phyloP scores from a whole-genome alignment of 2,113 vertebrate genomes.

The Merops nubicus region DNA sequence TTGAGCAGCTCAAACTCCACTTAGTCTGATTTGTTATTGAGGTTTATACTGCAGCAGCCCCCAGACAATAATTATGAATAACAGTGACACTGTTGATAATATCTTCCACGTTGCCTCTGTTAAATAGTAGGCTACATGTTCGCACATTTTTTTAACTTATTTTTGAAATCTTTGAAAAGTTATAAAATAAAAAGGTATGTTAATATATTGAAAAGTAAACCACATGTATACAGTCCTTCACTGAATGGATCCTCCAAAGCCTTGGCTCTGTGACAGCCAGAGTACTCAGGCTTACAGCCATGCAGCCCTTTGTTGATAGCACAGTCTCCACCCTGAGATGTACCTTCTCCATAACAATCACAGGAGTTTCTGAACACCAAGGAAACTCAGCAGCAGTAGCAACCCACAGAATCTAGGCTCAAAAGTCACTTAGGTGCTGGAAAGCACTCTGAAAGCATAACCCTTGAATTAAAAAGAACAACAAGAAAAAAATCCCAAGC shows the following conservation, averaged over 20 bases:
- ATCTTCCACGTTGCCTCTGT: neutral
- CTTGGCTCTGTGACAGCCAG: neutral
- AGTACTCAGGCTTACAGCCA: neutral
- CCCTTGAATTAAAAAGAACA: accelerated
- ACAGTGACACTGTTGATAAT: neutral
- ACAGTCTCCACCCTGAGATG: neutral
- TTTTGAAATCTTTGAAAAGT: neutral
- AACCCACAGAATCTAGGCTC: neutral
- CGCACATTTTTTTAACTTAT: neutral
- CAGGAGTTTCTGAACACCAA: neutral
- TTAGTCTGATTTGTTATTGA: neutral
- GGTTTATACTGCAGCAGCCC: neutral
- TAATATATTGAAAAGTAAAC: neutral
- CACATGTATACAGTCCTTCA: accelerated
- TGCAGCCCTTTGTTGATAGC: neutral
- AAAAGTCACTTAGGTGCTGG: neutral
- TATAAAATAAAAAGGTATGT: neutral
- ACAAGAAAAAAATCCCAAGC: neutral
- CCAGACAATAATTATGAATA: neutral
- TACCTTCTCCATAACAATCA: accelerated
- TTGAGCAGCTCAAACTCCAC: neutral
- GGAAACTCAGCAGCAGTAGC: neutral
- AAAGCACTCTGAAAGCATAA: neutral
- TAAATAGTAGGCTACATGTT: neutral
- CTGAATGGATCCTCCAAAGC: neutral